phyloP scores from a whole-genome alignment of 2,113 vertebrate species.

The Tragelaphus imberbis region DNA sequence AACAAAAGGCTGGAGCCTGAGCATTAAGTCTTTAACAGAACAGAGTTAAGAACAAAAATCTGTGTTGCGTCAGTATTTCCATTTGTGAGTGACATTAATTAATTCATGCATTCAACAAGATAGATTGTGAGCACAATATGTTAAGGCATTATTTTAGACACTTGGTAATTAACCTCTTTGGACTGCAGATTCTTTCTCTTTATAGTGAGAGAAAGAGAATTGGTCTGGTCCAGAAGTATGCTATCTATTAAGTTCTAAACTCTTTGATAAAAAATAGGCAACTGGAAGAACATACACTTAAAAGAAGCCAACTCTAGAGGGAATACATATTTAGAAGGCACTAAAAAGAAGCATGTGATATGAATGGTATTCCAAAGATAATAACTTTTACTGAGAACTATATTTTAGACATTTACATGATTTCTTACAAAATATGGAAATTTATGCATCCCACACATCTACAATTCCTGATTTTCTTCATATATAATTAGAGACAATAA shows the following conservation, averaged over 20 bases:
- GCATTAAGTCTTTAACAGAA: neutral
- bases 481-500: slow-evolving; percentile 25
- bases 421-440: slow-evolving; percentile 43
- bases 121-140: neutral
- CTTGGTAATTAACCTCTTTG: neutral
- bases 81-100: neutral
- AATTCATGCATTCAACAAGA: neutral
- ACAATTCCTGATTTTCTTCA: slow-evolving; percentile 15
- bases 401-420: slow-evolving; percentile 37
- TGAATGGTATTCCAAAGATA: slow-evolving; percentile 21
- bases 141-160: neutral
- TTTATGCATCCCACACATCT: slow-evolving; percentile 18
- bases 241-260: neutral
- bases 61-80: neutral
- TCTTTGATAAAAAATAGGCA: neutral
- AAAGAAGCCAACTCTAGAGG: neutral
- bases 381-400: neutral
- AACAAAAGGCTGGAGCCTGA: neutral
- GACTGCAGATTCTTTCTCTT: neutral
- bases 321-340: neutral
- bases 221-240: neutral
- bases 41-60: neutral
- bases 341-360: neutral
- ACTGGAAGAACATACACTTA: neutral
- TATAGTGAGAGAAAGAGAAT: neutral